Evolutionary conservation across 2,888 invertebrate genomes (phyloP).

Genomic region (Alcis repandata): DNA sequence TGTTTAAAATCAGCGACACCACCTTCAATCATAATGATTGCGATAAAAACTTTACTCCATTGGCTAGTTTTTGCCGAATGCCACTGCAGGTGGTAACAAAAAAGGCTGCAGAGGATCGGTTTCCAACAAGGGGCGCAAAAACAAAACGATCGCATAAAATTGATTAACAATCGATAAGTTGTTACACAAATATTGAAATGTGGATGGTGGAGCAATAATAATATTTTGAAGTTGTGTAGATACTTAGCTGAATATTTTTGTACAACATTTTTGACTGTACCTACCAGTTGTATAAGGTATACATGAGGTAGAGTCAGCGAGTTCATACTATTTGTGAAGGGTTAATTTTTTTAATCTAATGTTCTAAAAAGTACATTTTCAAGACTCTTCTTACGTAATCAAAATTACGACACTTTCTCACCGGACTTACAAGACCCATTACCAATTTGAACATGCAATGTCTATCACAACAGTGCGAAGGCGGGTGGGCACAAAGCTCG

Average conservation of each 20-base stretch:
- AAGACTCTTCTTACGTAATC: neutral
- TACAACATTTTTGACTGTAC: neutral
- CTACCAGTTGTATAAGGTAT: no score
- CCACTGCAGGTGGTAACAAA: constrained; percentile 75
- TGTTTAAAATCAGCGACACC: constrained; percentile 85
- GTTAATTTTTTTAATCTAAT: no score
- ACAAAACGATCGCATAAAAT: constrained; percentile 44
- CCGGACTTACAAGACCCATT: neutral
- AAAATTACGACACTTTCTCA: neutral
- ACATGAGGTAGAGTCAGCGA: no score
- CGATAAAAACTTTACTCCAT: constrained; percentile 74
- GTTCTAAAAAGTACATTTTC: no score
- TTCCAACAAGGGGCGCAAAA: constrained; percentile 45
- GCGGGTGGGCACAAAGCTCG: constrained; percentile 64
- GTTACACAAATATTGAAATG: constrained; percentile 25
- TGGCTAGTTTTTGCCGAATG: constrained; percentile 69
- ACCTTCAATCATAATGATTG: constrained; percentile 82
- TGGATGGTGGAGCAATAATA: no score
- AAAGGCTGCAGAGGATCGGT: constrained; percentile 52
- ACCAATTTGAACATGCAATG: constrained; percentile 8
- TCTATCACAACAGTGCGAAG: constrained; percentile 27
- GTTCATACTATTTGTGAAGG: no score
- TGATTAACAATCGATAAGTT: constrained; percentile 45
- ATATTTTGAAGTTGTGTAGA: neutral
- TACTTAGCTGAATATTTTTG: neutral